A percentile compares a stretch with the other conserved stretches of the same genome.
These are phyloP conservation scores for Poecilia gillii DNA, from an alignment of 2,797 vertebrate species.

Conservation along the genomic window DNA sequence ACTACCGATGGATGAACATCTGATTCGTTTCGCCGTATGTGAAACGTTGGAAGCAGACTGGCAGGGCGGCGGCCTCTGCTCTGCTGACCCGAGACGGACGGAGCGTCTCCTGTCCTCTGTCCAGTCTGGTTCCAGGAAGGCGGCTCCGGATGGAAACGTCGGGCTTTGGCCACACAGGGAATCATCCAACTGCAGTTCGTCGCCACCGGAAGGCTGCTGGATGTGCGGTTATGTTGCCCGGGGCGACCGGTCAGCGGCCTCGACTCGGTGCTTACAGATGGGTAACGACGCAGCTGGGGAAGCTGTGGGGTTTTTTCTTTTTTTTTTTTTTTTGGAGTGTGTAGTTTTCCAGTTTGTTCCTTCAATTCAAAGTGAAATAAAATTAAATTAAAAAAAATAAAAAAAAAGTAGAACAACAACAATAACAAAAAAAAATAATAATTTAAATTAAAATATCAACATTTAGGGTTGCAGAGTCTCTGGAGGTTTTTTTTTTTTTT, in stretches of 20 bases:
- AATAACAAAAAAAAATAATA: slow-evolving; percentile 59
- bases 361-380: slow-evolving; percentile 41
- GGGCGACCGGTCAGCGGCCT: slow-evolving; percentile 6
- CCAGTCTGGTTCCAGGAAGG: slow-evolving; percentile 19
- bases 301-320: neutral
- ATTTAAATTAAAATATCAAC: slow-evolving; percentile 57
- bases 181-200: slow-evolving; percentile 39
- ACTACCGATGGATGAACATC: slow-evolving; percentile 29
- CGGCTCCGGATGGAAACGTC: slow-evolving; percentile 37
- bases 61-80: slow-evolving; percentile 44
- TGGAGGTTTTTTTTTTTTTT: slow-evolving; percentile 16
- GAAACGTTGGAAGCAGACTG: slow-evolving; percentile 8
- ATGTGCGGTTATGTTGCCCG: neutral
- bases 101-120: neutral
- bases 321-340: slow-evolving; percentile 29
- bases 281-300: slow-evolving; percentile 14
- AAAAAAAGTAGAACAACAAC: neutral
- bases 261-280: slow-evolving; percentile 28
- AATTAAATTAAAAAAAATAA: neutral
- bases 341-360: slow-evolving; percentile 51
- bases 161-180: slow-evolving; percentile 28
- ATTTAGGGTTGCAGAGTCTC: slow-evolving; percentile 52
- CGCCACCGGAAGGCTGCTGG: slow-evolving; percentile 38
- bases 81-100: slow-evolving; percentile 6
- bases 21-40: neutral